Conservation (phyloP, 2,888 invertebrate species). For the Hypomecis punctinalis region DNA sequence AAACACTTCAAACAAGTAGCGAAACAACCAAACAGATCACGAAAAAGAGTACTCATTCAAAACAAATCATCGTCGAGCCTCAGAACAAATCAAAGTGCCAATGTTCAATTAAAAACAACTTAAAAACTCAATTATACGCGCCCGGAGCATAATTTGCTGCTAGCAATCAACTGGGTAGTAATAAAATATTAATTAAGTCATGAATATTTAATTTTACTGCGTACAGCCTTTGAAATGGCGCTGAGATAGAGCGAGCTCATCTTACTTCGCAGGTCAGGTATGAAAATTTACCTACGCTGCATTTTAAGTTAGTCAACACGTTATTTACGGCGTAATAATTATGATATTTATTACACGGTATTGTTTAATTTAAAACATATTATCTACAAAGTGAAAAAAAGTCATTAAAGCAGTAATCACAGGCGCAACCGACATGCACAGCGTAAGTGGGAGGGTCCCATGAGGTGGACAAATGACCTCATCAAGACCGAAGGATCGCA, state of each 20-base stretch:
- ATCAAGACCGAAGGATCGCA: too few relatives aligned
- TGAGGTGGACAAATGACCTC: too few relatives aligned
- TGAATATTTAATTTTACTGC: conserved; percentile 36
- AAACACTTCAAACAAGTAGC: background rate
- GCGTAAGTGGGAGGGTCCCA: too few relatives aligned
- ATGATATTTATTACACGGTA: too few relatives aligned
- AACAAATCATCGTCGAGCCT: conserved; percentile 2
- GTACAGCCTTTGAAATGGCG: conserved; percentile 12
- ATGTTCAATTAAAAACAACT: conserved; percentile 32
- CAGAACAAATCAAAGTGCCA: conserved; percentile 24
- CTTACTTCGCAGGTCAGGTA: background rate
- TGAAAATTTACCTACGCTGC: background rate
- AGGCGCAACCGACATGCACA: too few relatives aligned
- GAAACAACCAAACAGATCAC: background rate
- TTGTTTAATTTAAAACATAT: too few relatives aligned
- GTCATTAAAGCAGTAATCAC: too few relatives aligned
- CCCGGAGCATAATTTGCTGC: conserved; percentile 24
- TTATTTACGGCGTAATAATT: too few relatives aligned
- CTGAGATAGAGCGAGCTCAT: background rate
- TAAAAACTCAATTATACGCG: conserved; percentile 33
- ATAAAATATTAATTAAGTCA: conserved; percentile 35
- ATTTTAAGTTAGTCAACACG: too few relatives aligned
- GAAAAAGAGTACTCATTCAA: conserved; percentile 1
- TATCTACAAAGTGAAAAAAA: too few relatives aligned
- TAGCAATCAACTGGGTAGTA: conserved; percentile 31